Evolutionary conservation across 2,113 vertebrate species (phyloP), one percentile per base, ranked within the genome.

Genomic region (Gambusia affinis): DNA sequence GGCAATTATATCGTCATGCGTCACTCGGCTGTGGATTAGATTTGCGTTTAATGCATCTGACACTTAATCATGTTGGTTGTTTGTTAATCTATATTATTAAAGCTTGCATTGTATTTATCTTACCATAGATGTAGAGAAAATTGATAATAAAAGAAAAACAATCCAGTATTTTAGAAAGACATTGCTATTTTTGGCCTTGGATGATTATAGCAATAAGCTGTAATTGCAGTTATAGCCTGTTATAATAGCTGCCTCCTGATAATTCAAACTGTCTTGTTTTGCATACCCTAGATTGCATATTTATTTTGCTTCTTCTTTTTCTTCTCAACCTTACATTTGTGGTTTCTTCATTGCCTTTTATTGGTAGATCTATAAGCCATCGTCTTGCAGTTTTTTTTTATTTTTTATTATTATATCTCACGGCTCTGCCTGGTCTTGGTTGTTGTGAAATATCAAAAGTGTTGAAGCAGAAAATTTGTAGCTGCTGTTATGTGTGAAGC

Each of bases 11-110:
- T 87, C 79, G 72, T 70, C 31, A 54, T 73, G 62, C 35, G 65
- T 88, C 76, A 80, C 70, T 75, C 81, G 81, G 37, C 30, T 22
- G 69, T 67, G 51, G 82, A 81, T 87, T 79, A 77, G 22, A 27
- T 47, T 78, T 70, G 39, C 28, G 30, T 78, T 70, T 76, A 63
- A 42, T 63, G 15, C 71, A 77, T 24, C 65, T 62, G 85, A 67
- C 88, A 2, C 84, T 92, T 92, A 76, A 60, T 92, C 87, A 71
- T 73, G 57, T 47, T 68, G 47, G 57, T 57, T 79, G 87, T 61
- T 69, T 71, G 60, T 71, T 83, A 64, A 69, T 73, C 83, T 81
- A 80, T 62, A 91, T 73, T 66, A 74, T 79, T 69, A 70, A 89
- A 64, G 77, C 30, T 31, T 79, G 51, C 64, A 51, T n/a, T 72